Base-by-base conservation (phyloP, 2,797 vertebrate genomes). In the Bradypodion ventrale region DNA sequence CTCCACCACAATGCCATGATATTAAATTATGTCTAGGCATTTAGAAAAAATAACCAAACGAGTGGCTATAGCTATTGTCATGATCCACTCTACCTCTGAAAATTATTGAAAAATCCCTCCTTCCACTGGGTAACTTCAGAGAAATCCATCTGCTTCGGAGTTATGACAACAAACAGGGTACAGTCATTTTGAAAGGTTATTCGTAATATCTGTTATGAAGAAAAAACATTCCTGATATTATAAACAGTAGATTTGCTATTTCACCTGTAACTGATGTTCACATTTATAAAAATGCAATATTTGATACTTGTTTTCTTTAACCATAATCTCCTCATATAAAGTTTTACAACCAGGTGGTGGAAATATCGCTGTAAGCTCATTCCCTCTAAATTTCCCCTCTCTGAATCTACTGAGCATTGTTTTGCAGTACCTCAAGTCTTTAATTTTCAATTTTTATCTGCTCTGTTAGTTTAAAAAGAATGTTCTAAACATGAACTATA, bases 391-490 rank as follows among this genome's bases (percentile, higher is more conserved):
- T 65, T 27, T 25, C 44, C 56, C 27, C 59, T 32, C 23, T 35
- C n/a, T 44, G 73, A 66, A 75, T 75, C 46, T 69, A 60, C 16
- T 80, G 70, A 80, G 29, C 40, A 60, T 70, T 77, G 52, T 78
- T 82, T 83, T 77, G 83, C 74, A 77, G 69, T 60, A 44, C 75
- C 75, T 32, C 82, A 83, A 59, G 60, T 21, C 46, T 40, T 77
- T 70, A 77, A 69, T 69, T 77, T 65, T 76, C 19, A 10, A 27
- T 77, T 69, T 77, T 83, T 60, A 44, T 70, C 42, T 83, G 37
- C 75, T 70, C 52, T 60, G 46, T 44, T 75, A 75, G 60, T 85
- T 85, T 80, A 60, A 85, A 85, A 75, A 83, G 4, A 56, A 75
- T 68, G 46, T 75, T 75, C 70, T 82, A 82, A 81, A 81, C 44